These are phyloP conservation scores for Spea hammondii DNA, from an alignment of 2,797 vertebrate genomes.

Conservation along the genomic window DNA sequence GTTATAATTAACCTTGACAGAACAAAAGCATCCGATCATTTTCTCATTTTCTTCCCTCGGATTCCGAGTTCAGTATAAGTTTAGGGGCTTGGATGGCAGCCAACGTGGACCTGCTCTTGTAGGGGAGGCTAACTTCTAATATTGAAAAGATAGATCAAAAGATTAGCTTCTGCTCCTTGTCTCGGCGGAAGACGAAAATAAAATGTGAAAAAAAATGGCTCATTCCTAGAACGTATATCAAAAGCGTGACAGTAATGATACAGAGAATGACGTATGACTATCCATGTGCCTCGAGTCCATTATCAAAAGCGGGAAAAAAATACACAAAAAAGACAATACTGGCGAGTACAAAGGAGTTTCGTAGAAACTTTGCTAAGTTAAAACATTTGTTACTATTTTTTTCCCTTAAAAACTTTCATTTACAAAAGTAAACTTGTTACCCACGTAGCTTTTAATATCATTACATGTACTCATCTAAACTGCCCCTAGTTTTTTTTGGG, in stretches of 20 bases:
- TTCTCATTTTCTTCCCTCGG: constrained; percentile 34
- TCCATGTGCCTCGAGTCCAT: background rate
- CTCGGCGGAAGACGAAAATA: constrained; percentile 35
- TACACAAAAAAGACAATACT: too few species aligned
- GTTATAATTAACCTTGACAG: constrained; percentile 50
- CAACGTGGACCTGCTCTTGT: constrained; percentile 11
- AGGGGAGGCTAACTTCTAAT: constrained; percentile 26
- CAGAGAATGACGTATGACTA: background rate
- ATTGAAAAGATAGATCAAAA: constrained; percentile 40
- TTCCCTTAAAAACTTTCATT: too few species aligned
- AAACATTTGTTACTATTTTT: too few species aligned
- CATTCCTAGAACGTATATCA: constrained; percentile 18
- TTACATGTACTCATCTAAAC: too few species aligned
- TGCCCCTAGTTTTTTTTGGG: too few species aligned
- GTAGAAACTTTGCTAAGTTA: too few species aligned
- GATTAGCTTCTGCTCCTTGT: constrained; percentile 1
- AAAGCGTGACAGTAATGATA: constrained; percentile 9
- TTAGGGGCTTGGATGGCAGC: constrained; percentile 37
- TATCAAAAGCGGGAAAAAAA: background rate
- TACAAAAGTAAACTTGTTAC: too few species aligned
- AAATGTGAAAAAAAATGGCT: constrained; percentile 19
- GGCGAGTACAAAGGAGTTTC: too few species aligned
- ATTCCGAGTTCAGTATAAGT: constrained; percentile 46
- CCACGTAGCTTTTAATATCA: too few species aligned
- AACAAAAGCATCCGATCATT: constrained; percentile 44